Evolutionary conservation across 1,140 invertebrate species (phyloP).

Genomic region (Belonocnema kinseyi): DNA sequence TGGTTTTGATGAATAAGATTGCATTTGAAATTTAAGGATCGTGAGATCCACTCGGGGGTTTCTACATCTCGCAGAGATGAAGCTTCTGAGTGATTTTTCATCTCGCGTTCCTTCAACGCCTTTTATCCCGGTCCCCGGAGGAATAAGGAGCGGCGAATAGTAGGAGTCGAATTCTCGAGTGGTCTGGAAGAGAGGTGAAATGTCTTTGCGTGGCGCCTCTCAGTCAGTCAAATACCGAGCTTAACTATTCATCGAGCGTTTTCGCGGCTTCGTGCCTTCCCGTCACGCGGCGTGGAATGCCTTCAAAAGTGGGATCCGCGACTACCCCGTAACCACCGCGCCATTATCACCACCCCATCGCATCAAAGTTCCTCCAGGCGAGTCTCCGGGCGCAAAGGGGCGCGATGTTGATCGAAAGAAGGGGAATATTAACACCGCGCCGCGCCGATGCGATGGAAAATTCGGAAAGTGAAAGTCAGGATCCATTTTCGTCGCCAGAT

Average conservation of each 20-base stretch:
- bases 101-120: constrained; percentile 25
- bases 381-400: constrained; percentile 23
- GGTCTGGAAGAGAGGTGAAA: constrained; percentile 7
- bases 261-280: constrained; percentile 60
- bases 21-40: background rate
- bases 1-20: background rate
- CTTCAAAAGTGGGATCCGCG: constrained; percentile 54
- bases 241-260: constrained; percentile 66
- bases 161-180: constrained; percentile 16
- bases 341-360: constrained; percentile 54
- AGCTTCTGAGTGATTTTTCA: constrained; percentile 28
- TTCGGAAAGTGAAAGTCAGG: constrained; percentile 3
- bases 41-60: background rate
- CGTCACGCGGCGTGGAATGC: constrained; percentile 56
- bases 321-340: constrained; percentile 56
- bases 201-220: constrained; percentile 43
- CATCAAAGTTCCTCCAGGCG: constrained; percentile 23
- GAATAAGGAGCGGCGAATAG: constrained; percentile 10
- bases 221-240: constrained; percentile 48
- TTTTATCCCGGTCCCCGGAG: background rate
- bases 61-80: background rate
- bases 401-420: constrained; percentile 28
- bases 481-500: constrained; percentile 30
- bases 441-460: background rate
- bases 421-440: constrained; percentile 43